Percentiles rank a stretch among this genome's conserved stretches.
Conservation (phyloP, 2,113 vertebrate genomes). For the Pteruthius melanotis region DNA sequence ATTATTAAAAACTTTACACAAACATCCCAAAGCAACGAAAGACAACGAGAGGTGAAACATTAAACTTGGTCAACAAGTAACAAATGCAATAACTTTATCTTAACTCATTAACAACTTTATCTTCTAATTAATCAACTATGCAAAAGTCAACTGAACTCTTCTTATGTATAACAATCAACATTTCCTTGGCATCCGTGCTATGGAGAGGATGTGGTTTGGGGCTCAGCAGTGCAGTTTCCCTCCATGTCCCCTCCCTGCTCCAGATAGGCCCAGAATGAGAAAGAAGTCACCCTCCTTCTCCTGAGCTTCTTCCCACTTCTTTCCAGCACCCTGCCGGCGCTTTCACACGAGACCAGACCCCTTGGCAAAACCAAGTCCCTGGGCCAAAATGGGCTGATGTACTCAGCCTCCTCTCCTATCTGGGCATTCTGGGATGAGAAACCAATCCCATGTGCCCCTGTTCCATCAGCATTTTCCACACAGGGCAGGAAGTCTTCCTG, state of each 20-base stretch:
- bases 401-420: background rate
- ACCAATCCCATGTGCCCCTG: background rate
- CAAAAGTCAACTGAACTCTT: too few relatives aligned
- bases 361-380: background rate
- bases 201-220: background rate
- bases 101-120: too few relatives aligned
- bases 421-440: background rate
- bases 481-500: background rate
- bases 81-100: too few relatives aligned
- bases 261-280: background rate
- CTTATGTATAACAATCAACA: too few relatives aligned
- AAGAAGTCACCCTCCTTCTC: background rate
- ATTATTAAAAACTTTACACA: too few relatives aligned
- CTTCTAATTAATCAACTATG: too few relatives aligned
- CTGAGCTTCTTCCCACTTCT: background rate
- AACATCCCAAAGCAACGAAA: too few relatives aligned
- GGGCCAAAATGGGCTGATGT: background rate
- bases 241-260: background rate
- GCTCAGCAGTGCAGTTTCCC: background rate
- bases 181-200: background rate
- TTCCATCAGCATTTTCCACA: background rate
- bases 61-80: too few relatives aligned
- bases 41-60: too few relatives aligned
- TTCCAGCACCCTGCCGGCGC: fast-evolving
- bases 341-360: background rate